Evolutionary conservation across 1,140 invertebrate species (phyloP), one percentile per base, ranked within the genome.

Genomic region (Lordiphosa mommai): DNA sequence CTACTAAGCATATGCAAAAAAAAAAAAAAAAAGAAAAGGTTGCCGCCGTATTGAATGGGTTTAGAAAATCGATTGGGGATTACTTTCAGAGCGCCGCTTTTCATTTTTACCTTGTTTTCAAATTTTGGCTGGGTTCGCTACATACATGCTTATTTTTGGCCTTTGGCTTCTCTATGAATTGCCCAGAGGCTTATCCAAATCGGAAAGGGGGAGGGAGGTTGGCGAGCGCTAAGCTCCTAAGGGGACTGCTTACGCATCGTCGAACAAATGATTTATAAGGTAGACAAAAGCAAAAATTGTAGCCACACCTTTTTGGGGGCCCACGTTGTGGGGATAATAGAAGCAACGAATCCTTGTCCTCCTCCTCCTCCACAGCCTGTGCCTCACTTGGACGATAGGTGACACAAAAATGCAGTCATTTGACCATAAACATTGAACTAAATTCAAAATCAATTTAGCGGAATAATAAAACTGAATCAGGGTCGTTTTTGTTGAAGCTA

Each of bases 401-500:
- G 76, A 82, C 76, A 82, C 76, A 82, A 71, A 84, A 82, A 82
- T 74, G 76, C 80, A 82, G 56, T 61, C 76, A 82, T 72, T 84
- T 82, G 77, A 82, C 76, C 76, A 82, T 82, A 82, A 82, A 82
- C 77, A 82, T 82, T 82, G 76, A 84, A 76, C 76, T 76, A 84
- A 82, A 84, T 82, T 82, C 71, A 84, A 82, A 82, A 82, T 82
- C 76, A 82, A 84, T 84, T 82, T 82, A 68, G 77, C 76, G 76
- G 64, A 72, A 76, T 76, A 82, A 82, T 84, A 76, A 84, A 82
- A 84, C 30, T 59, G 38, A 80, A 41, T 63, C 73, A 46, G 23
- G 23, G 23, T 27, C 23, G 23, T 27, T 27, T 27, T 27, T 27
- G 23, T 27, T 6, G 6, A 27, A 7, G 23, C 23, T 4, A 27